Percentiles rank a stretch among this genome's conserved stretches.
Evolutionary conservation across 2,797 vertebrate species (phyloP).

Genomic region (Halcyon badia): DNA sequence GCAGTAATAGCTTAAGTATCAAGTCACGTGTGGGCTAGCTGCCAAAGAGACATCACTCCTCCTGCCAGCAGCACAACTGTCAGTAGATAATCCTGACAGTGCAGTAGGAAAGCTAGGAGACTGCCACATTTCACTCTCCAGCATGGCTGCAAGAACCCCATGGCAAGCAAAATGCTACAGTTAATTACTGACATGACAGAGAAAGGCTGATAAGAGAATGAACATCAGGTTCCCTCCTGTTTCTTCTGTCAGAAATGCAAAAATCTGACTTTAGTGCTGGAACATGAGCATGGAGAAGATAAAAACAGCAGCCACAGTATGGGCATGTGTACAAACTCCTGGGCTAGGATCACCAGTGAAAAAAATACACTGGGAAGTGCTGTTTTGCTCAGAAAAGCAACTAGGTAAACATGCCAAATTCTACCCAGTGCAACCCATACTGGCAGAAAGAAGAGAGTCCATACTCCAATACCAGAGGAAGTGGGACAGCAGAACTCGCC

Average conservation of each 20-base stretch:
- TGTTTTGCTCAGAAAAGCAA: neutral
- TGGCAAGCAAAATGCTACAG: neutral
- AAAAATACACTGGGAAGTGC: neutral
- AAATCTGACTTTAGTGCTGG: neutral
- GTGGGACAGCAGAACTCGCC: neutral
- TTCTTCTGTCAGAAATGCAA: neutral
- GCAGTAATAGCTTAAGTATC: neutral
- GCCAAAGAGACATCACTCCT: neutral
- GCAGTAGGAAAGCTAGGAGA: neutral
- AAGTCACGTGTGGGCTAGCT: neutral
- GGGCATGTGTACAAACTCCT: neutral
- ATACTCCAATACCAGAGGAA: neutral
- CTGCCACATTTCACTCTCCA: neutral
- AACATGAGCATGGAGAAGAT: fast-evolving
- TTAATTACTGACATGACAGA: neutral
- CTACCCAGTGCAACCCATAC: neutral
- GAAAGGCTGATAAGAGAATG: neutral
- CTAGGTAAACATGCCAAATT: neutral
- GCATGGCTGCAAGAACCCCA: neutral
- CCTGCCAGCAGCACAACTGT: neutral
- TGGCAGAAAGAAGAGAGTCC: neutral
- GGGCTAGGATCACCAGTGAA: neutral
- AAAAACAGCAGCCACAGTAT: fast-evolving
- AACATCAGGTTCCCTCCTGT: neutral
- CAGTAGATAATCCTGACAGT: neutral